A percentile compares a stretch with the other conserved stretches of the same genome.
These are phyloP conservation scores for Nothocercus nigrocapillus DNA, from an alignment of 2,113 vertebrate species.

Conservation along the genomic window DNA sequence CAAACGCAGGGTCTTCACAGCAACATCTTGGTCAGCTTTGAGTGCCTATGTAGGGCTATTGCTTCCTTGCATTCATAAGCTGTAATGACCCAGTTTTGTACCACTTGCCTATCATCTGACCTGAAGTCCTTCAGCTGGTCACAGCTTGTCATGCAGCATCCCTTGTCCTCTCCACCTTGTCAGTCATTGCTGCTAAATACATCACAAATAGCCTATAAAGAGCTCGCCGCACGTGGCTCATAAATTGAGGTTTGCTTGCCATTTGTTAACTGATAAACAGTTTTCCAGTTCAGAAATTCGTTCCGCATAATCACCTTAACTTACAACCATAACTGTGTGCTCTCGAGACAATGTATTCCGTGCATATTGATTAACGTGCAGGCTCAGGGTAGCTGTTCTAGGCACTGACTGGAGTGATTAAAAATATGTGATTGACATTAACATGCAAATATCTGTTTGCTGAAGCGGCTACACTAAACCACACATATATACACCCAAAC, in stretches of 20 bases:
- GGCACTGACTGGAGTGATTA: conserved; percentile 3
- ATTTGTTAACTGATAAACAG: conserved; percentile 10
- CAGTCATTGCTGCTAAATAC: conserved; percentile 9
- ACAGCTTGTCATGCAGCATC: not conserved
- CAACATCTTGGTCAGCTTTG: not conserved
- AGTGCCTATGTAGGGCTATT: not conserved
- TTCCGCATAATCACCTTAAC: conserved; percentile 6
- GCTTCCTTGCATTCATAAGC: not conserved
- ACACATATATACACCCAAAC: not conserved
- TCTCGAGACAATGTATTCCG: conserved; percentile 57
- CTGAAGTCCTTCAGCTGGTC: conserved; percentile 23
- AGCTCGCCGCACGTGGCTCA: not conserved
- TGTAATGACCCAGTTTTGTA: not conserved
- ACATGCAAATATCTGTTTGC: not conserved
- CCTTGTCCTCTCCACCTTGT: not conserved
- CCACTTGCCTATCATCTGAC: not conserved
- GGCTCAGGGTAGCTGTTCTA: not conserved
- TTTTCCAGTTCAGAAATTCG: conserved; percentile 52
- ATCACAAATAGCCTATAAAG: conserved; percentile 20
- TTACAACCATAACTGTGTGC: conserved; percentile 41
- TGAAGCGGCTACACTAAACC: not conserved
- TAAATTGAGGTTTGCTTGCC: not conserved
- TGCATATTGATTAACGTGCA: conserved; percentile 58
- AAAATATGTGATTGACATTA: conserved; percentile 38
- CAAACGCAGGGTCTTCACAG: fast-evolving